phyloP scores from a whole-genome alignment of 2,797 vertebrate species.

The Lepilemur septentrionalis region DNA sequence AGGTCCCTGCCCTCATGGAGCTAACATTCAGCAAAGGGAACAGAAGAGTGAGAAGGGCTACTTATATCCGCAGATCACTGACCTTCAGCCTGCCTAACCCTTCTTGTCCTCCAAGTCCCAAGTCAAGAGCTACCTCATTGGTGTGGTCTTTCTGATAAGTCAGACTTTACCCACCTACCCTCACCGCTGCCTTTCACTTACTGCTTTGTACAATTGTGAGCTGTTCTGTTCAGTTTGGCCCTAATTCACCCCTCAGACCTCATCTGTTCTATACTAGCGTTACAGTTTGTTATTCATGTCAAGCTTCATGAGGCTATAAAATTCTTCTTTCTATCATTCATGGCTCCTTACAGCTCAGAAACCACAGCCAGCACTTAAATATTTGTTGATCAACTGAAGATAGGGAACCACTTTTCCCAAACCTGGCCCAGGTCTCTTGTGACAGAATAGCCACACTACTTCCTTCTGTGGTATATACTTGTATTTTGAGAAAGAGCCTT shows the following conservation, averaged over 20 bases:
- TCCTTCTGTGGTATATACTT: background rate
- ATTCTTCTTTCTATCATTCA: background rate
- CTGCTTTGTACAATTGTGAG: background rate
- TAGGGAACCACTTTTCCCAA: background rate
- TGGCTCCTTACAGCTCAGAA: background rate
- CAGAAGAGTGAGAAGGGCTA: background rate
- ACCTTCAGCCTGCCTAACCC: background rate
- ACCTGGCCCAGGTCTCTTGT: background rate
- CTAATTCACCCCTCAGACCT: no score
- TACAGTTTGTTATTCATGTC: background rate
- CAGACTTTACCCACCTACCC: background rate
- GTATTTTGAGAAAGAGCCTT: background rate
- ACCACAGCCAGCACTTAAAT: background rate
- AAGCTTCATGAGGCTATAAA: background rate
- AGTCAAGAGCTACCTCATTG: background rate
- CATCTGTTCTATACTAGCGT: background rate
- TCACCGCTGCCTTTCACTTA: background rate
- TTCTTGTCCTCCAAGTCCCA: background rate
- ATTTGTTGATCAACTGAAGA: background rate
- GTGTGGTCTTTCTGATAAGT: background rate
- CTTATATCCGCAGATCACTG: background rate
- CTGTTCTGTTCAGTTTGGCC: no score
- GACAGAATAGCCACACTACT: background rate
- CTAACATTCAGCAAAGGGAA: background rate
- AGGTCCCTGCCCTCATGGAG: background rate